Evolutionary conservation across 2,888 invertebrate species (phyloP).

Genomic region (Dasypolia templi): DNA sequence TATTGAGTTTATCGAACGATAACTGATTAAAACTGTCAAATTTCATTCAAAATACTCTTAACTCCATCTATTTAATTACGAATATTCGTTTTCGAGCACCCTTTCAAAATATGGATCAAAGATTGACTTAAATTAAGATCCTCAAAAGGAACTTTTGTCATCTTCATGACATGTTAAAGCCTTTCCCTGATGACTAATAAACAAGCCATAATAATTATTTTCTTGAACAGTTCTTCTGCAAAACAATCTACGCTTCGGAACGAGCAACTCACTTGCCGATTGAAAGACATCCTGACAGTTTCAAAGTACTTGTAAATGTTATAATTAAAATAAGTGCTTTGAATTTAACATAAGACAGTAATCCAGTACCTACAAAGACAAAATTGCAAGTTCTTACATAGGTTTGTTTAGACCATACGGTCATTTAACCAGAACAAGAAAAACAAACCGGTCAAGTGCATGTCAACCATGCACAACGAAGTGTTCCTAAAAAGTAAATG

Average conservation of each 20-base stretch:
- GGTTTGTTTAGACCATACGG: too few relatives aligned
- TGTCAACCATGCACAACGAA: too few relatives aligned
- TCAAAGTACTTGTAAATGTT: slow-evolving; percentile 37
- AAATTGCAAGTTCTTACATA: too few relatives aligned
- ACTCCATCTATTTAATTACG: neutral
- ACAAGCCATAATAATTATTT: slow-evolving; percentile 27
- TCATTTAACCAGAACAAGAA: too few relatives aligned
- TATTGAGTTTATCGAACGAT: neutral
- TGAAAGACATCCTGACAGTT: slow-evolving; percentile 33
- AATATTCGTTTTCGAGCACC: neutral
- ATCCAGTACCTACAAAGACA: neutral
- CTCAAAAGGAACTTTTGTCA: slow-evolving; percentile 15
- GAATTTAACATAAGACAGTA: slow-evolving; percentile 1
- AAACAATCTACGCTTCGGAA: neutral
- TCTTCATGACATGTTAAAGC: slow-evolving; percentile 12
- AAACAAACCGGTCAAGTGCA: too few relatives aligned
- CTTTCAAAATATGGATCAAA: neutral
- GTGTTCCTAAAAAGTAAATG: too few relatives aligned
- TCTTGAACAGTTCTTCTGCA: slow-evolving; percentile 7
- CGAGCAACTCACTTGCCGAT: slow-evolving; percentile 13
- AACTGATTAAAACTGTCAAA: neutral
- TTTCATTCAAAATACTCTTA: neutral
- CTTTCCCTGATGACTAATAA: neutral
- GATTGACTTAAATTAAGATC: neutral
- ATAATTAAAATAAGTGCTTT: slow-evolving; percentile 39